Evolutionary conservation across 1,140 invertebrate genomes (phyloP), one percentile per base, ranked within the genome.

Genomic region (Drosophila aff.): DNA sequence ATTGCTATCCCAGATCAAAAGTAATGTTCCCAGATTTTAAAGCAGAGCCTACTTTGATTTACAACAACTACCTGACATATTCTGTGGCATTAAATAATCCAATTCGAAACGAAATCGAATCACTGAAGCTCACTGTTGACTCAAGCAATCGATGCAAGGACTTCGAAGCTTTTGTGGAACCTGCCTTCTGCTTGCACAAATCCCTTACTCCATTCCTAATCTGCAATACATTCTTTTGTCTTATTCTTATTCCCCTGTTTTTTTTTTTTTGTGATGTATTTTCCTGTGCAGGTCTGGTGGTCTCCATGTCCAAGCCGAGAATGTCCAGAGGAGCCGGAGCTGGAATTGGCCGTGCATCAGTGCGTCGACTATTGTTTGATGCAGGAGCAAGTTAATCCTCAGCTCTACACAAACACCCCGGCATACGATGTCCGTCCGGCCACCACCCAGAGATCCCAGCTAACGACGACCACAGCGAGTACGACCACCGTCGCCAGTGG

Each of bases 231-330:
- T 58, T 38, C 53, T 10, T 16, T 49, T 67, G 67, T 40, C 11
- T 66, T 59, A 68, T 58, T 47, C 36, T 38, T 28, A 31, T 53
- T 15, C 33, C 10, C 15, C 21, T n/a, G 9, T 7, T 18, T n/a
- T 1, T 31, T n/a, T 1, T 31, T 31, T 31, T n/a, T 13, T 47
- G 2, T 47, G 5, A 23, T 23, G 41, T 13, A 57, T 33, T 64
- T 55, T 31, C 9, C 5, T 9, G 31, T 62, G 7, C 79, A 96
- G 95, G 95, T 96, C 31, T 96, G 96, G 96, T 96, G 96, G 96
- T 96, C 95, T 85, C 96, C 96, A 1, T 96, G 96, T 79, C 95
- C 96, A 0, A 96, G 95, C 77, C 93, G 96, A 55, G 95, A 96
- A 92, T 96, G 96, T 92, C 96, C 96, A 4, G 95, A 96, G 79